Conservation (phyloP, 2,888 invertebrate genomes). For the Dryadula phaetusa region DNA sequence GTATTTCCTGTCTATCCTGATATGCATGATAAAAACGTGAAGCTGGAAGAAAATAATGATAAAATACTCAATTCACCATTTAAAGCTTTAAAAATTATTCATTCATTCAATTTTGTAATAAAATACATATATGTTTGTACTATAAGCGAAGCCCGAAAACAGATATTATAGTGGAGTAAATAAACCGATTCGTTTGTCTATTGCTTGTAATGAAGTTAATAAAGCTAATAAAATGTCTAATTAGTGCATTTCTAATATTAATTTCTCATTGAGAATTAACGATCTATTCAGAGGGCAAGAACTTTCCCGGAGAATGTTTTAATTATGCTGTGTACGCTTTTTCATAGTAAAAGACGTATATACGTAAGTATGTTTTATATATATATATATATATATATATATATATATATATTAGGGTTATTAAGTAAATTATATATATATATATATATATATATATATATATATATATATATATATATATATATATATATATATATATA, state of each 20-base stretch:
- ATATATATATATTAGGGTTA: neutral
- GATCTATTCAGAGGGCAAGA: conserved; percentile 6
- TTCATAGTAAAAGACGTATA: neutral
- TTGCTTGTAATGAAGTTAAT: conserved; percentile 15
- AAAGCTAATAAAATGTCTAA: conserved; percentile 15
- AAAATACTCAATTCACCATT: too few species aligned
- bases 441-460: too few species aligned
- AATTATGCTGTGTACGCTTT: neutral
- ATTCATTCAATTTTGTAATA: too few species aligned
- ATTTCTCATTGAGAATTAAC: conserved; percentile 1
- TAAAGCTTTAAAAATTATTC: too few species aligned
- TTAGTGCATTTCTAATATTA: conserved; percentile 4
- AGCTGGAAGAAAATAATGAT: too few species aligned
- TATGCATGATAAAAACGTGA: too few species aligned
- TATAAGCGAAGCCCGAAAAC: neutral
- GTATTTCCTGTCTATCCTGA: too few species aligned
- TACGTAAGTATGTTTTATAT: too few species aligned
- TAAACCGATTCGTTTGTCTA: neutral
- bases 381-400: neutral
- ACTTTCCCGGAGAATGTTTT: neutral
- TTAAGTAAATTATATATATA: too few species aligned
- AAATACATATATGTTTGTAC: too few species aligned
- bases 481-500: too few species aligned
- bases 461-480: too few species aligned
- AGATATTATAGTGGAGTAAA: neutral